Evolutionary conservation across 2,888 invertebrate genomes (phyloP), one percentile per base, ranked within the genome.

Genomic region (Lepidochitona cinerea): DNA sequence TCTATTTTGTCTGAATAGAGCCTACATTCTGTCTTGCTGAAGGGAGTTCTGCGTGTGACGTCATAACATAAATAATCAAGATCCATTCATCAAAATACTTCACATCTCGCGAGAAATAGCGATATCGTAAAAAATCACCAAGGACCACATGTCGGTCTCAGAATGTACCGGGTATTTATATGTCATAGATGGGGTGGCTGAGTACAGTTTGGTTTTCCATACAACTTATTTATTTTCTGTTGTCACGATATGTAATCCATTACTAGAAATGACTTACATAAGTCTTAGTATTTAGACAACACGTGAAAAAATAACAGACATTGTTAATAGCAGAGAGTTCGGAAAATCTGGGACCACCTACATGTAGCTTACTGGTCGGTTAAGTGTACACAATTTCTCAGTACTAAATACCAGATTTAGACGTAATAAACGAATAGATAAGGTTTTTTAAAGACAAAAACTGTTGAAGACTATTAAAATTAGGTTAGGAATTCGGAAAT

Each of bases 201-300:
- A 32, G 59, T 59, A 26, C 59, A 59, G 59, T 7, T 59, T 26
- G 59, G 49, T 49, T 9, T 59, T 59, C 12, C 59, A 4, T 26
- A 1, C 26, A 29, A 59, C 26, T 59, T 59, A 29, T 59, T 59
- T 59, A 59, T 59, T 59, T 59, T 59, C 23, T 59, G 26, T 59
- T 23, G 59, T 59, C 26, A 59, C 29, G 59, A 59, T 59, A 59
- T 59, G 59, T 26, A 59, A 29, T 59, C 32, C 59, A 59, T 59
- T 59, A 59, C 59, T 29, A 26, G 12, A 12, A 59, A 59, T 59
- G 59, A 59, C 59, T 59, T 59, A 59, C 59, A 59, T 59, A 59
- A 59, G 59, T 23, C 32, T 29, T 23, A 23, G n/a, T 4, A 49
- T 49, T 49, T 49, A 49, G 49, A 18, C 23, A 2, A 49, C 49